Evolutionary conservation across 2,888 invertebrate genomes (phyloP).

Genomic region (Brachylomia viminalis): DNA sequence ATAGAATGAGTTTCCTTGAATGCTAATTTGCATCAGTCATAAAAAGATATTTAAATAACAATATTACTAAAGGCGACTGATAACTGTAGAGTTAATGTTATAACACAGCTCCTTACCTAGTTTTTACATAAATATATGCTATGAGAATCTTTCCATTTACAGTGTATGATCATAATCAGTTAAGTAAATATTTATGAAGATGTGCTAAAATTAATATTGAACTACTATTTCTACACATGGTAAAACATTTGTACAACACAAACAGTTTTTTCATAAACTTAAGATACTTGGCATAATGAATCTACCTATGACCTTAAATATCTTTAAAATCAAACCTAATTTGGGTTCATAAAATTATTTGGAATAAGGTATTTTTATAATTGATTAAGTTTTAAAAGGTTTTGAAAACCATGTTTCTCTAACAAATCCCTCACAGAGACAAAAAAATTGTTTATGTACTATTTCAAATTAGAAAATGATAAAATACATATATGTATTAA

Average conservation of each 20-base stretch:
- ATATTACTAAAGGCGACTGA: constrained; percentile 66
- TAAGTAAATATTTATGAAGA: constrained; percentile 49
- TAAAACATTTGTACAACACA: constrained; percentile 32
- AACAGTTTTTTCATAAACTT: constrained; percentile 17
- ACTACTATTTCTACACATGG: constrained; percentile 23
- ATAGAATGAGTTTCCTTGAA: constrained; percentile 82
- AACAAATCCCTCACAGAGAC: background rate
- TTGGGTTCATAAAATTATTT: background rate
- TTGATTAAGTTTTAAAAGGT: background rate
- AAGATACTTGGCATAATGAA: background rate
- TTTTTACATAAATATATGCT: constrained; percentile 35
- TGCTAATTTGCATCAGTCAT: constrained; percentile 82
- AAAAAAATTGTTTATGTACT: background rate
- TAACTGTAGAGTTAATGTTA: constrained; percentile 43
- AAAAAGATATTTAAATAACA: constrained; percentile 80
- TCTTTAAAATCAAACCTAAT: constrained; percentile 22
- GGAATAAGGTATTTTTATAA: background rate
- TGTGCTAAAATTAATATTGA: constrained; percentile 52
- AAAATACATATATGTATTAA: background rate
- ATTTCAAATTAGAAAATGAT: background rate
- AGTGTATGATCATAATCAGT: constrained; percentile 24
- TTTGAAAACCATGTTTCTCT: background rate
- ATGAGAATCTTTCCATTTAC: constrained; percentile 37
- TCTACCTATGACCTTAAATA: constrained; percentile 28
- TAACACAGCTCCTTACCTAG: constrained; percentile 26